Evolutionary conservation across 1,140 invertebrate genomes (phyloP).

Genomic region (Drosophila sechellia): DNA sequence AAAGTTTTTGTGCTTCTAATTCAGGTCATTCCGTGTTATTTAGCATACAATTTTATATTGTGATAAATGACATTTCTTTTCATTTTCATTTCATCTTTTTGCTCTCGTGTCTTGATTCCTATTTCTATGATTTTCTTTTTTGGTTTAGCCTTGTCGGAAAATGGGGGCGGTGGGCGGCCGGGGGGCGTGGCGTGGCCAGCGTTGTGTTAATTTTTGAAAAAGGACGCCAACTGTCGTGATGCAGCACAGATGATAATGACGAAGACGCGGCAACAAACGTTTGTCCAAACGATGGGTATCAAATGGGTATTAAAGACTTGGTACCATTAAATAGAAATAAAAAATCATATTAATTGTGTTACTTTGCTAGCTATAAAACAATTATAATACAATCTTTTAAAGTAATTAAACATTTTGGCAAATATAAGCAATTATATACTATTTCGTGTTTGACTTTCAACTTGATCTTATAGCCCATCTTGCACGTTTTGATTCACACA

Average conservation of each 20-base stretch:
- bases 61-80: constrained; percentile 51
- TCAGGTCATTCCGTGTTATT: constrained; percentile 63
- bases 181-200: constrained; percentile 41
- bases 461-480: neutral
- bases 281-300: constrained; percentile 10
- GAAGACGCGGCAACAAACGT: constrained; percentile 51
- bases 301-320: neutral
- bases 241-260: constrained; percentile 69
- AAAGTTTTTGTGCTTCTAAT: constrained; percentile 26
- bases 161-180: neutral
- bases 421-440: too few species aligned
- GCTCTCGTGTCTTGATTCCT: constrained; percentile 1
- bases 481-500: neutral
- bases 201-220: constrained; percentile 71
- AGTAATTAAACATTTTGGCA: too few species aligned
- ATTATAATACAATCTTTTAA: too few species aligned
- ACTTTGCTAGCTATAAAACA: too few species aligned
- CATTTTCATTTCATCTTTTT: constrained; percentile 32
- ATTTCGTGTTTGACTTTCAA: too few species aligned
- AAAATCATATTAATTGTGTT: too few species aligned
- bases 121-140: constrained; percentile 11
- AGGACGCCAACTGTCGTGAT: constrained; percentile 69
- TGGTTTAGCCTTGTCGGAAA: constrained; percentile 22
- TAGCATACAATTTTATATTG: constrained; percentile 54
- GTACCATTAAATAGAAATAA: too few species aligned